Base-by-base conservation (phyloP, 2,888 invertebrate genomes). In the Eristalinus sepulchralis region DNA sequence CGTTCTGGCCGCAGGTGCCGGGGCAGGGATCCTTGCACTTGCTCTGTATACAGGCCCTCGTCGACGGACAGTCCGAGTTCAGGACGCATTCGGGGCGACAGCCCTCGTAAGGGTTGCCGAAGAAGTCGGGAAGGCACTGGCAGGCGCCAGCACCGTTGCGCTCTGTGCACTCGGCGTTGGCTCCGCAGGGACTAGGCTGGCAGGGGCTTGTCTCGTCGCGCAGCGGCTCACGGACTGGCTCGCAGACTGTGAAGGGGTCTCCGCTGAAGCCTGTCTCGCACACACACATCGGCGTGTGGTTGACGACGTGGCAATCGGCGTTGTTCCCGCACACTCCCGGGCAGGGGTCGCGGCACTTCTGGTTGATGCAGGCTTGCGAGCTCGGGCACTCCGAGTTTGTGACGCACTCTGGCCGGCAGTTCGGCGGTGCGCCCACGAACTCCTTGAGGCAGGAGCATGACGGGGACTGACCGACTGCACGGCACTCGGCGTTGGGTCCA, bases 1-100 rank as follows among this genome's bases (percentile, higher is more conserved):
- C 96, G 89, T 96, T 95, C 82, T 94, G 94, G 5, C 96, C 96
- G 90, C 97, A 97, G 17, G 95, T 95, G 89, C 96, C 96, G 2
- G 95, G 95, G 89, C 97, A 97, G 17, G 97, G 97, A 92, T 97
- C 95, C 90, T 94, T 93, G 90, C 97, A 97, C 92, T 95, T 96
- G 88, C 95, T 95, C 88, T 94, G 94, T 6, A 95, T 92, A 89
- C 96, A 96, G 17, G 96, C 96, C 90, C 94, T 94, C 88, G 95
- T 94, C 68, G 94, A 94, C 20, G 95, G 93, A 91, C 96, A 96
- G 90, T 96, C 96, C 0, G 95, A 94, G 91, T 96, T 96, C 3
- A 95, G 91, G 0, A 95, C 93, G 91, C 96, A 96, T 92, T 96
- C 96, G 0, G 96, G 96, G 89, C 96, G 94, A 90, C 96, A 96